A percentile compares a stretch with the other conserved stretches of the same genome.
These are phyloP conservation scores for Psettodes erumei DNA, from an alignment of 2,113 vertebrate species.

Conservation along the genomic window DNA sequence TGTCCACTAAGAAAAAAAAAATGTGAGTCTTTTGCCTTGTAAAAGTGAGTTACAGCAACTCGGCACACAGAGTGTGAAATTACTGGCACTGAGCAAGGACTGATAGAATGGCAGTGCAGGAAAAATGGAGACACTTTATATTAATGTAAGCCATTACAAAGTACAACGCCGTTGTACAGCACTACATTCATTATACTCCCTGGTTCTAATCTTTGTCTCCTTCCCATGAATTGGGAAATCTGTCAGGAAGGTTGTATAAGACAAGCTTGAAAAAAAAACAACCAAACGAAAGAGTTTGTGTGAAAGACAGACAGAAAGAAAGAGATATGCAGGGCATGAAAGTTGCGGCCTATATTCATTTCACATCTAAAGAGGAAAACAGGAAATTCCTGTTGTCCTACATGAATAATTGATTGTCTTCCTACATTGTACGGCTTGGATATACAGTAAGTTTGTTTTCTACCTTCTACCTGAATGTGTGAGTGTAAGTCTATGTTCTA, in stretches of 20 bases:
- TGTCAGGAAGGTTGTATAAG: slow-evolving; percentile 49
- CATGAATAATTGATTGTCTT: slow-evolving; percentile 79
- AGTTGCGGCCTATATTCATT: slow-evolving; percentile 46
- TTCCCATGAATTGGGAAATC: slow-evolving; percentile 52
- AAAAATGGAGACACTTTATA: slow-evolving; percentile 18
- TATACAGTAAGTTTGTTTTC: slow-evolving; percentile 47
- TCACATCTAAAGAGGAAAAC: slow-evolving; percentile 61
- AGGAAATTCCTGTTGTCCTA: slow-evolving; percentile 57
- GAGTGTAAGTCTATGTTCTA: slow-evolving; percentile 9
- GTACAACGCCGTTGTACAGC: slow-evolving; percentile 42
- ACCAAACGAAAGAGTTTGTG: slow-evolving; percentile 5
- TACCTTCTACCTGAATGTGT: slow-evolving; percentile 23
- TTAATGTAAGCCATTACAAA: slow-evolving; percentile 47
- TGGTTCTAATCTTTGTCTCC: slow-evolving; percentile 45
- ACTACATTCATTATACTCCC: slow-evolving; percentile 51
- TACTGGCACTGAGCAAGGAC: slow-evolving; percentile 30
- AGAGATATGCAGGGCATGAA: slow-evolving; percentile 58
- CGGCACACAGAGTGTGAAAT: slow-evolving; percentile 38
- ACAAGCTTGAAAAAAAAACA: slow-evolving; percentile 35
- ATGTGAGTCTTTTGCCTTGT: slow-evolving; percentile 32
- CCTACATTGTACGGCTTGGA: slow-evolving; percentile 70
- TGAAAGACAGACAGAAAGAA: background rate
- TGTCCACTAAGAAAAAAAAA: slow-evolving; percentile 34
- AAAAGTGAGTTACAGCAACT: slow-evolving; percentile 58
- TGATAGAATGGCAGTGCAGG: slow-evolving; percentile 12